phyloP scores from a whole-genome alignment of 2,797 vertebrate species.

The Neosalanx taihuensis region DNA sequence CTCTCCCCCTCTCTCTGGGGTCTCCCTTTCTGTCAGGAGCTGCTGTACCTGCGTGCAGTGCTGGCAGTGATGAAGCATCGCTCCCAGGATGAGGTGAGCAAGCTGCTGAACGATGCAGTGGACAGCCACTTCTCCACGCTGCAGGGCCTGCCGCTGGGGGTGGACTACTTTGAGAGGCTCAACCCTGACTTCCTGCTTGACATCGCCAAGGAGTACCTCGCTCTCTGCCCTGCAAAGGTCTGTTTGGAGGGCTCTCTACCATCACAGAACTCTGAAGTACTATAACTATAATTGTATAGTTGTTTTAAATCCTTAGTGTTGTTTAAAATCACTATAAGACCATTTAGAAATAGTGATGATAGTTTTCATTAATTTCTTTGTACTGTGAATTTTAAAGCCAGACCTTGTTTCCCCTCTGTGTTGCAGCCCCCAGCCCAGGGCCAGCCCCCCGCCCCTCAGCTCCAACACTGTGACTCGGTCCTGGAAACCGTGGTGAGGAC shows the following conservation, averaged over 20 bases:
- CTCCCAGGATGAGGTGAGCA: constrained; percentile 80
- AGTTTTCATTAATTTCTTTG: background rate
- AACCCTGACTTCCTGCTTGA: constrained; percentile 96
- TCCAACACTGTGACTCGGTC: constrained; percentile 84
- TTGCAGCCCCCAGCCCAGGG: constrained; percentile 80
- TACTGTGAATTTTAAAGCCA: background rate
- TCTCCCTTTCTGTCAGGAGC: constrained; percentile 71
- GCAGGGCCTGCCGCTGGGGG: constrained; percentile 86
- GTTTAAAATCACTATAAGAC: background rate
- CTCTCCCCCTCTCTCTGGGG: background rate
- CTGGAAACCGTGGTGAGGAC: constrained; percentile 90
- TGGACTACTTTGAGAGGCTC: constrained; percentile 92
- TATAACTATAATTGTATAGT: too few relatives aligned
- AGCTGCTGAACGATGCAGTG: constrained; percentile 87
- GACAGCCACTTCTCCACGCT: constrained; percentile 90
- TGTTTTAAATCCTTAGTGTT: too few relatives aligned
- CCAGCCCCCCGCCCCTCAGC: constrained; percentile 79
- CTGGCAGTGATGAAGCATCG: constrained; percentile 82
- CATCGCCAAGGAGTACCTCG: constrained; percentile 86
- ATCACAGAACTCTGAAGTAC: background rate
- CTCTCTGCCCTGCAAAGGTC: constrained; percentile 88
- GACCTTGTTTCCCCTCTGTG: constrained; percentile 7
- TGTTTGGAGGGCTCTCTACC: background rate
- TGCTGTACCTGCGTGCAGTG: constrained; percentile 83
- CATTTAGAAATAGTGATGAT: background rate